Evolutionary conservation across 23 tunicate species (phyloP).

Genomic region (Pegea sp.): DNA sequence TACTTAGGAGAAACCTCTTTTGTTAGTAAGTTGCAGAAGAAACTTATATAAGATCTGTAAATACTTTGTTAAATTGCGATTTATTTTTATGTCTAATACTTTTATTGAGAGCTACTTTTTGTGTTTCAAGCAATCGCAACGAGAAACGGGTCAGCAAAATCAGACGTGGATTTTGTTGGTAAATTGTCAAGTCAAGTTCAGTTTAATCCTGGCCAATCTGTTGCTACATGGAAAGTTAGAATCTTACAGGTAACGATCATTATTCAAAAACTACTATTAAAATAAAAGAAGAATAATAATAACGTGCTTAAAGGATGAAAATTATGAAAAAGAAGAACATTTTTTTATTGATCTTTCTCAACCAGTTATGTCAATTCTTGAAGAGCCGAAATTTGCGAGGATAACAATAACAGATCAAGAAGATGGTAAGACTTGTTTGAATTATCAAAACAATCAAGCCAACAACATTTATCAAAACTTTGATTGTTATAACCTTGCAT

Average conservation of each 20-base stretch:
- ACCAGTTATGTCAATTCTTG: constrained; percentile 89
- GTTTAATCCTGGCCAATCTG: constrained; percentile 90
- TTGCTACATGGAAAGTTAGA: constrained; percentile 69
- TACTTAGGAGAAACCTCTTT: constrained; percentile 93
- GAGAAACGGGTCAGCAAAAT: constrained; percentile 53
- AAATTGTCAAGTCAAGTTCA: constrained; percentile 75
- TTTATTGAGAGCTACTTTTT: neutral
- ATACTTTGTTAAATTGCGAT: neutral
- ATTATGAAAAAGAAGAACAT: constrained; percentile 62
- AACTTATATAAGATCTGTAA: neutral
- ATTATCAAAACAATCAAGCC: no score
- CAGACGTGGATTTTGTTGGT: constrained; percentile 45
- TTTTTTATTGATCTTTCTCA: constrained; percentile 72
- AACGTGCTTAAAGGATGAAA: constrained; percentile 32
- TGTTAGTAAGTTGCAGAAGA: constrained; percentile 46
- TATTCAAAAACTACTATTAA: neutral
- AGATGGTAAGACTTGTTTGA: constrained; percentile 40
- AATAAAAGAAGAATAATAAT: neutral
- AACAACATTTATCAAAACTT: no score
- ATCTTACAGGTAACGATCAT: constrained; percentile 78
- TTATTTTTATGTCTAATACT: neutral
- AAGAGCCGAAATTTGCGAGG: constrained; percentile 37
- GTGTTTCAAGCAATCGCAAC: constrained; percentile 30
- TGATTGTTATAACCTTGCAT: no score
- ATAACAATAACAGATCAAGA: constrained; percentile 62